These are phyloP conservation scores for Danionella dracula DNA, from an alignment of 2,797 vertebrate species.

Conservation along the genomic window DNA sequence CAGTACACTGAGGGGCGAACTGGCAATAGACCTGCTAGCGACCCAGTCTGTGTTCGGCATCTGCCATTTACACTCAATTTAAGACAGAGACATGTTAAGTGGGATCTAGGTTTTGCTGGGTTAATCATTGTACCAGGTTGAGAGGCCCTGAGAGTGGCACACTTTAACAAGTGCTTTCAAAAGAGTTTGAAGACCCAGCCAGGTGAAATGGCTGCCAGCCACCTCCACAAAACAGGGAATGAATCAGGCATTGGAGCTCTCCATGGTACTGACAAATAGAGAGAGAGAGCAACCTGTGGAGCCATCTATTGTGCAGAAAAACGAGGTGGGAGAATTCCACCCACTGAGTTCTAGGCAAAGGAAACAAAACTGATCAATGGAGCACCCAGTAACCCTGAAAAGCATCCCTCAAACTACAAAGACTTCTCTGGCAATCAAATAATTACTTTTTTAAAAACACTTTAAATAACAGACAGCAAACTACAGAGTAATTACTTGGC, in stretches of 20 bases:
- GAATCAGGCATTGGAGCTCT: constrained; percentile 9
- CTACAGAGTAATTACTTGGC: no score
- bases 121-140: constrained; percentile 67
- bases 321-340: constrained; percentile 34
- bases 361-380: constrained; percentile 17
- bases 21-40: background rate
- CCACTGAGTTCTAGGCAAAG: background rate
- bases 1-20: background rate
- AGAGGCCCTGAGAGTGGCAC: constrained; percentile 62
- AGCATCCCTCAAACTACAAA: background rate
- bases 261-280: constrained; percentile 22
- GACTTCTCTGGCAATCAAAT: background rate
- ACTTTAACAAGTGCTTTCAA: constrained; percentile 55
- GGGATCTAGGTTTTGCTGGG: constrained; percentile 51
- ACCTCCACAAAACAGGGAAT: constrained; percentile 38
- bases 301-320: constrained; percentile 46
- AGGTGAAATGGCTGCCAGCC: constrained; percentile 51
- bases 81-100: constrained; percentile 32
- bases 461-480: no score
- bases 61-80: constrained; percentile 11
- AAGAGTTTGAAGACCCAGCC: constrained; percentile 40
- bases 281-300: constrained; percentile 12
- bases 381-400: constrained; percentile 48
- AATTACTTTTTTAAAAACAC: no score
- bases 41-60: background rate